These are phyloP conservation scores for Pseudolaguvia tuberculata DNA, from an alignment of 2,113 vertebrate species.

Conservation along the genomic window DNA sequence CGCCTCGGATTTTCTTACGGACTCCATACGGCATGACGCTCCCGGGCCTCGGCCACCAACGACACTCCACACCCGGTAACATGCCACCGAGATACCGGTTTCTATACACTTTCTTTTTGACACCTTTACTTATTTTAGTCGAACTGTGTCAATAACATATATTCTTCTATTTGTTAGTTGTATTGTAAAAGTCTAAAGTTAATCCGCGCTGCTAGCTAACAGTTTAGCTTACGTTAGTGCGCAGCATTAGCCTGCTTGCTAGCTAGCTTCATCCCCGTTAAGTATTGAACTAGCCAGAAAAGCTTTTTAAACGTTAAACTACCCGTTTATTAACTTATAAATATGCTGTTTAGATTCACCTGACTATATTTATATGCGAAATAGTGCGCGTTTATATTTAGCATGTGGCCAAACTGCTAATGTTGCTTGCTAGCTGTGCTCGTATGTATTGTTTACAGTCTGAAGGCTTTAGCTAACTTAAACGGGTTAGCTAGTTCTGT, in stretches of 20 bases:
- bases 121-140: not conserved
- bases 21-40: constrained; percentile 53
- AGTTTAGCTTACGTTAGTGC: constrained; percentile 12
- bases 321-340: not conserved
- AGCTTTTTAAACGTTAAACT: not conserved
- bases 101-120: not conserved
- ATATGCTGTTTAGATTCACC: not conserved
- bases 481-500: constrained; percentile 12
- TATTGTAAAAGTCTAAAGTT: not conserved
- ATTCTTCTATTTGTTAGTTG: not conserved
- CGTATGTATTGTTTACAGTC: constrained; percentile 24
- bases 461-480: not conserved
- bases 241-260: constrained; percentile 15
- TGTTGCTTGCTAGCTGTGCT: constrained; percentile 14
- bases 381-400: not conserved
- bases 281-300: not conserved
- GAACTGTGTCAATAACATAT: no score
- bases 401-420: not conserved
- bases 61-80: constrained; percentile 57
- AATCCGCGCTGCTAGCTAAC: not conserved
- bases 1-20: constrained; percentile 58
- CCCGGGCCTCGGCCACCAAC: constrained; percentile 46
- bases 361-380: not conserved
- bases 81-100: not conserved
- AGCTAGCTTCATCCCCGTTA: not conserved